Evolutionary conservation across 2,113 vertebrate species (phyloP).

Genomic region (Leuciscus idus): DNA sequence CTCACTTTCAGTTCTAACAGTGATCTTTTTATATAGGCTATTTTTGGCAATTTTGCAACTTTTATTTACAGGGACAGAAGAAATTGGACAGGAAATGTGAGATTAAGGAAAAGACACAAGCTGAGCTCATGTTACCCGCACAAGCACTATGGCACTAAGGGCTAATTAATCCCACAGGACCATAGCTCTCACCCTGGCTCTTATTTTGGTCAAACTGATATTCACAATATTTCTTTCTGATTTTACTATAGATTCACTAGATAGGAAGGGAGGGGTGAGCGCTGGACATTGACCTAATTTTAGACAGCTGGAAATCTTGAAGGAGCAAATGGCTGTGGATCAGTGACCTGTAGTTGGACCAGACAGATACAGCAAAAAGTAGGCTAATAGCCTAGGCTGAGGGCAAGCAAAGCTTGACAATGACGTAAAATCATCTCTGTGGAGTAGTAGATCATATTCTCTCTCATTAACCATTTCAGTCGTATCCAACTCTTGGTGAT

Average conservation of each 20-base stretch:
- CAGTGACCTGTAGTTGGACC: constrained; percentile 12
- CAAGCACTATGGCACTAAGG: no score
- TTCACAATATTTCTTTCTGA: background rate
- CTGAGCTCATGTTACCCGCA: background rate
- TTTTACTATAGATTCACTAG: background rate
- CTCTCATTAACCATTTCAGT: no score
- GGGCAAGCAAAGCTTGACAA: background rate
- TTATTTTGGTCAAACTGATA: background rate
- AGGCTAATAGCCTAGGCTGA: background rate
- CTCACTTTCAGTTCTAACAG: background rate
- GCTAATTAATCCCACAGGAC: background rate
- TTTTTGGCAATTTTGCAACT: background rate
- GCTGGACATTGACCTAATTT: background rate
- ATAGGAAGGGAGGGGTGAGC: background rate
- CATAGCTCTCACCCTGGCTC: background rate
- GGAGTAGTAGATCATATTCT: background rate
- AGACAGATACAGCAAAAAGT: background rate
- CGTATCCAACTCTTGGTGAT: no score
- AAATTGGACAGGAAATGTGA: background rate
- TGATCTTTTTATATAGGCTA: background rate
- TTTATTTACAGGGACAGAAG: background rate
- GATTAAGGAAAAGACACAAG: background rate
- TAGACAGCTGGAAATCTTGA: constrained; percentile 3
- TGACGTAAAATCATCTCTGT: background rate
- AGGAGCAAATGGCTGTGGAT: constrained; percentile 9